Evolutionary conservation across 1,140 invertebrate genomes (phyloP).

Genomic region (Lerema accius): DNA sequence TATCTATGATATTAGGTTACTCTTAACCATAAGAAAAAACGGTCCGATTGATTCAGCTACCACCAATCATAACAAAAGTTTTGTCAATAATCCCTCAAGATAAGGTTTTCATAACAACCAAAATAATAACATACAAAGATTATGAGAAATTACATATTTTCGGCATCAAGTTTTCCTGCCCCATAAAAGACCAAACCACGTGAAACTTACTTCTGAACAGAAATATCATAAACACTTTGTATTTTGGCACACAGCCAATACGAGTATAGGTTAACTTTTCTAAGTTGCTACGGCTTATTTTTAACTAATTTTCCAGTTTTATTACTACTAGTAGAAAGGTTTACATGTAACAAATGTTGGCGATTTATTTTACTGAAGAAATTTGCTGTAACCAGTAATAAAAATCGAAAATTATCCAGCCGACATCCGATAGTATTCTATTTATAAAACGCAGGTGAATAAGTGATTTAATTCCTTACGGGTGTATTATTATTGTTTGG

Average conservation of each 20-base stretch:
- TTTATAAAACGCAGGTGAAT: conserved; percentile 60
- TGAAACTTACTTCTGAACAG: conserved; percentile 65
- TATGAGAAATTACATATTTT: conserved; percentile 12
- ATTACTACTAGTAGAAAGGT: neutral
- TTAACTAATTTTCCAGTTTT: neutral
- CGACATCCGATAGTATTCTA: conserved; percentile 72
- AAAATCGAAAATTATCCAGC: conserved; percentile 33
- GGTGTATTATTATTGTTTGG: conserved; percentile 52
- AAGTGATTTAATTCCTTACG: conserved; percentile 48
- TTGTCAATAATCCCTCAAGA: conserved; percentile 4
- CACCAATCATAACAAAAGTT: neutral
- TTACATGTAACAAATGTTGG: neutral
- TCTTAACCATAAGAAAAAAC: conserved; percentile 13
- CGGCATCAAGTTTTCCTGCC: conserved; percentile 39
- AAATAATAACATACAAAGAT: neutral
- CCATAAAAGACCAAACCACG: conserved; percentile 69
- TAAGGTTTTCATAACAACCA: conserved; percentile 1
- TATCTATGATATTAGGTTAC: conserved; percentile 29
- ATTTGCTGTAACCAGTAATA: neutral
- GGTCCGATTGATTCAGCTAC: too few species aligned
- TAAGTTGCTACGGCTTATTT: conserved; percentile 28
- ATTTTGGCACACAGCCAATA: conserved; percentile 62
- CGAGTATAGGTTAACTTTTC: conserved; percentile 58
- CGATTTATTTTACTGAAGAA: neutral
- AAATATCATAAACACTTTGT: conserved; percentile 76